Base-by-base conservation (phyloP, 1,140 invertebrate genomes). In the Diabrotica undecimpunctata region DNA sequence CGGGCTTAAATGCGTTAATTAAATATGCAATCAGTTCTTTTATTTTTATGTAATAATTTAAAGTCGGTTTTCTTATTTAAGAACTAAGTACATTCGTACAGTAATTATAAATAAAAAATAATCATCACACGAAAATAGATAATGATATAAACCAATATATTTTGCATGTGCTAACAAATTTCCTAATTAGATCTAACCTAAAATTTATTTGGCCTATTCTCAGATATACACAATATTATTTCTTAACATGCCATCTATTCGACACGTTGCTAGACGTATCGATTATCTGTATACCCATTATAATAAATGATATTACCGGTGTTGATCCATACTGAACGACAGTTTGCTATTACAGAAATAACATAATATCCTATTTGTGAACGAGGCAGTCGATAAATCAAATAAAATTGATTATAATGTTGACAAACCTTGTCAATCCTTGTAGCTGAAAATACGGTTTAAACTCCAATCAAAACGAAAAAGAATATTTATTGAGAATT, bases 281-380 rank as follows among this genome's bases (percentile, higher is more conserved):
- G 41, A 46, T 46, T 46, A 46, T 46, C 3, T 6, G 41, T 46
- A 46, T 46, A 2, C n/a, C 41, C 41, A 46, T 46, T 46, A 46
- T 46, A 46, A 46, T 46, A 46, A 46, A 46, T 46, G 41, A 46
- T 46, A 46, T 46, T 46, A 46, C 55, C 55, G 55, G 55, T 57
- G 55, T 57, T 57, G 55, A 38, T 57, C 5, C 35, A 37, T 11
- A 37, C 55, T 36, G 36, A 57, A n/a, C 36, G 55, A 57, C 55
- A 57, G 55, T 25, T 57, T 55, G 54, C 54, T 55, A 35, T 55
- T 57, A 37, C 7, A 57, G 55, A 57, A 57, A 57, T 57, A 57
- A 37, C 55, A 37, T 41, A 57, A 57, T 57, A 38, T 41, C 55
- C 55, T 37, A 12, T n/a, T 38, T 57, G 37, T 57, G 55, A 57